Evolutionary conservation across 2,888 invertebrate species (phyloP).

Genomic region (Endotricha flammealis): DNA sequence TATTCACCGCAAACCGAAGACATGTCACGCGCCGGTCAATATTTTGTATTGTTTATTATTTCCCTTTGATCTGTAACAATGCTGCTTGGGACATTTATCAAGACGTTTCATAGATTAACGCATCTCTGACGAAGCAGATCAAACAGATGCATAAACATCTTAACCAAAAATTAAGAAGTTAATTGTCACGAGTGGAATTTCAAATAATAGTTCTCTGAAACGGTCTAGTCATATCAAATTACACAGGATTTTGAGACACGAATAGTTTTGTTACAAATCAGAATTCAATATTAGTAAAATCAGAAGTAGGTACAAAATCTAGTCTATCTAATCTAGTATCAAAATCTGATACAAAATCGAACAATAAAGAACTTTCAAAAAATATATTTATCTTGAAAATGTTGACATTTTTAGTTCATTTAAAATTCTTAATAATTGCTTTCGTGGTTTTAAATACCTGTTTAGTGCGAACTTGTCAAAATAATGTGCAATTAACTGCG

Average conservation of each 20-base stretch:
- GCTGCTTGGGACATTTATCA: constrained; percentile 46
- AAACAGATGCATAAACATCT: constrained; percentile 55
- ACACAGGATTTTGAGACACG: no score
- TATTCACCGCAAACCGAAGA: constrained; percentile 56
- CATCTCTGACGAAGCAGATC: constrained; percentile 45
- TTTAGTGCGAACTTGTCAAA: constrained; percentile 52
- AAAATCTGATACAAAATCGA: no score
- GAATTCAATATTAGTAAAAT: no score
- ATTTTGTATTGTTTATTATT: constrained; percentile 63
- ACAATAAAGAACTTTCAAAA: no score
- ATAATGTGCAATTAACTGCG: constrained; percentile 51
- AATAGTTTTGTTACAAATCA: no score
- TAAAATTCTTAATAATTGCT: no score
- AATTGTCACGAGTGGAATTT: constrained; percentile 39
- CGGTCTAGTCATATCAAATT: constrained; percentile 14
- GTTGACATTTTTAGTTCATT: no score
- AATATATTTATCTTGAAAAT: no score
- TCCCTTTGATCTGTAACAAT: constrained; percentile 65
- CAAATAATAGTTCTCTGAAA: constrained; percentile 32
- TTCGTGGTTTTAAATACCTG: constrained; percentile 42
- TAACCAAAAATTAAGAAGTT: constrained; percentile 45
- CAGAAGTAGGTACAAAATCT: no score
- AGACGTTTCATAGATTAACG: constrained; percentile 54
- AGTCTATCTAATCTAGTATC: no score
- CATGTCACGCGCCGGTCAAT: constrained; percentile 57